phyloP scores from a whole-genome alignment of 2,888 invertebrate species.

The Athalia circularis region DNA sequence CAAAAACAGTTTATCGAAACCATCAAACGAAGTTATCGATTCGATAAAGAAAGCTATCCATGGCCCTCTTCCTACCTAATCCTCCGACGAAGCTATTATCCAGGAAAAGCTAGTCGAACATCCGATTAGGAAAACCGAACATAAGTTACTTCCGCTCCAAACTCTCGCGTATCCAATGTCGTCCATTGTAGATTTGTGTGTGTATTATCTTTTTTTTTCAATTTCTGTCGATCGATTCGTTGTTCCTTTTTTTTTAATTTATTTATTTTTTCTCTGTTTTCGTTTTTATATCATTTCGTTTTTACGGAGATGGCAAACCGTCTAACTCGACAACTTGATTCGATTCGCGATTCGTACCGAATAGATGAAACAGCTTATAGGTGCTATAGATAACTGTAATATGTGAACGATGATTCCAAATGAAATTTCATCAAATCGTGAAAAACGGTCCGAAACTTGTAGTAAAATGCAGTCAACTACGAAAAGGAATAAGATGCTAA shows the following conservation, averaged over 20 bases:
- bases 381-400: neutral
- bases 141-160: constrained; percentile 63
- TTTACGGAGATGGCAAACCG: constrained; percentile 6
- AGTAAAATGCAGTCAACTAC: too few relatives aligned
- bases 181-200: constrained; percentile 36
- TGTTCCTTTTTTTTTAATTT: too few relatives aligned
- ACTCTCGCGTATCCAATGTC: constrained; percentile 39
- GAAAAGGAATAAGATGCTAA: too few relatives aligned
- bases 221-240: too few relatives aligned
- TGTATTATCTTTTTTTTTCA: too few relatives aligned
- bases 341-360: constrained; percentile 4
- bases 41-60: constrained; percentile 61
- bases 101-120: constrained; percentile 67
- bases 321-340: constrained; percentile 3
- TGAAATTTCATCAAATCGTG: neutral
- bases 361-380: constrained; percentile 12
- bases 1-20: constrained; percentile 58
- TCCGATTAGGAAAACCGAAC: constrained; percentile 69
- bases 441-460: too few relatives aligned
- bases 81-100: constrained; percentile 65
- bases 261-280: too few relatives aligned
- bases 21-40: constrained; percentile 65
- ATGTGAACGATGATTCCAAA: neutral
- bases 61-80: constrained; percentile 61
- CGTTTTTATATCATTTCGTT: constrained; percentile 34